phyloP scores from a whole-genome alignment of 2,888 invertebrate species.

The Gibbula magus region DNA sequence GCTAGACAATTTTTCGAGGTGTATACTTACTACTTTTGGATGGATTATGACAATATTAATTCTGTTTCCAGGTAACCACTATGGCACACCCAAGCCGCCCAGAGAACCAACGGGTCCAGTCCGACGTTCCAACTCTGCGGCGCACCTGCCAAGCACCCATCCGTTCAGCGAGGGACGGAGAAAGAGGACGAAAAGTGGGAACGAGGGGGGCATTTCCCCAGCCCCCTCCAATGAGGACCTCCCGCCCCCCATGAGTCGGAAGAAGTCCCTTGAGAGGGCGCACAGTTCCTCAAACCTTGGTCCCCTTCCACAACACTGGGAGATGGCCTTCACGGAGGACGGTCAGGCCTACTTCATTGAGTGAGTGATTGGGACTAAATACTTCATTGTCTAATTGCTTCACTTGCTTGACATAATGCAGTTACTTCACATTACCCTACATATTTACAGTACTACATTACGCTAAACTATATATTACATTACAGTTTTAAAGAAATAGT shows the following conservation, averaged over 20 bases:
- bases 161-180: conserved; percentile 78
- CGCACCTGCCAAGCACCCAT: conserved; percentile 77
- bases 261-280: conserved; percentile 67
- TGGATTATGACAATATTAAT: too few relatives aligned
- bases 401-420: too few relatives aligned
- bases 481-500: too few relatives aligned
- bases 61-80: conserved; percentile 78
- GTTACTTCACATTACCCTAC: too few relatives aligned
- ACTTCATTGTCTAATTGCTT: too few relatives aligned
- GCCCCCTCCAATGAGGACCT: conserved; percentile 53
- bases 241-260: conserved; percentile 52
- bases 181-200: conserved; percentile 78
- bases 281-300: conserved; percentile 80
- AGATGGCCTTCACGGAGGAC: conserved; percentile 96
- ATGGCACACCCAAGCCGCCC: conserved; percentile 80
- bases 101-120: conserved; percentile 67
- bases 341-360: conserved; percentile 99
- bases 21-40: too few relatives aligned
- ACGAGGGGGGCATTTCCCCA: conserved; percentile 76
- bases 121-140: conserved; percentile 67
- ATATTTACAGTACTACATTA: too few relatives aligned
- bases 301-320: conserved; percentile 96
- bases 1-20: too few relatives aligned
- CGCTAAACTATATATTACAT: too few relatives aligned
- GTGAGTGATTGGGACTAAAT: conserved; percentile 57